phyloP scores from a whole-genome alignment of 1,140 invertebrate genomes.

The Vanessa tameamea region DNA sequence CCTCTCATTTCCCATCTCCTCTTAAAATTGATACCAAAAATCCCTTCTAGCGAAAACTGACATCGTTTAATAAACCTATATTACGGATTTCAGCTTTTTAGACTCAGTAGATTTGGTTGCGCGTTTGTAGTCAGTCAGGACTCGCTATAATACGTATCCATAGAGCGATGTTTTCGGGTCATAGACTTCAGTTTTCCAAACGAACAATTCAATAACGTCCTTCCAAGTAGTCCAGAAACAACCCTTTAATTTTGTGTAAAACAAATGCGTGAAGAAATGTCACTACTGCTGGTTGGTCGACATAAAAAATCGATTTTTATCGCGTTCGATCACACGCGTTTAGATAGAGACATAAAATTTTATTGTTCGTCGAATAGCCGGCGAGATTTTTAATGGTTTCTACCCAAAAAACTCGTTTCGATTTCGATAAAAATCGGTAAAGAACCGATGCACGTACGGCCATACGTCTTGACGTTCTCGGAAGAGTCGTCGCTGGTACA shows the following conservation, averaged over 20 bases:
- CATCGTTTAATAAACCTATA: too few species aligned
- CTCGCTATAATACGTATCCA: too few species aligned
- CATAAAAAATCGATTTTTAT: constrained; percentile 56
- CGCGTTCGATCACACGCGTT: constrained; percentile 54
- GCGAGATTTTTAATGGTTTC: constrained; percentile 59
- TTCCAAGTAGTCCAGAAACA: constrained; percentile 27
- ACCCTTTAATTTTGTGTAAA: constrained; percentile 30
- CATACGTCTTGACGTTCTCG: constrained; percentile 48
- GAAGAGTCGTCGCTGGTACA: constrained; percentile 42
- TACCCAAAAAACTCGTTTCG: constrained; percentile 62
- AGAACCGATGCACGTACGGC: constrained; percentile 61
- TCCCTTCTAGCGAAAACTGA: too few species aligned
- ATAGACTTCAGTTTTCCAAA: neutral
- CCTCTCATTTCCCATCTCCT: too few species aligned
- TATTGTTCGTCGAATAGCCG: constrained; percentile 62
- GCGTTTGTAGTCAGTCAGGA: too few species aligned
- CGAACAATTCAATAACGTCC: neutral
- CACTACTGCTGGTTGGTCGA: neutral
- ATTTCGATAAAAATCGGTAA: constrained; percentile 73
- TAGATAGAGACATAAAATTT: constrained; percentile 73
- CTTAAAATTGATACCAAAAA: too few species aligned
- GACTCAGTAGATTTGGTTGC: too few species aligned
- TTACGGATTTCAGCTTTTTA: too few species aligned
- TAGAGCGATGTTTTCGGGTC: neutral
- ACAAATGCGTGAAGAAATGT: constrained; percentile 46